A percentile compares a stretch with the other conserved stretches of the same genome.
Evolutionary conservation across 2,797 vertebrate genomes (phyloP).

Genomic region (Eulemur mongoz): DNA sequence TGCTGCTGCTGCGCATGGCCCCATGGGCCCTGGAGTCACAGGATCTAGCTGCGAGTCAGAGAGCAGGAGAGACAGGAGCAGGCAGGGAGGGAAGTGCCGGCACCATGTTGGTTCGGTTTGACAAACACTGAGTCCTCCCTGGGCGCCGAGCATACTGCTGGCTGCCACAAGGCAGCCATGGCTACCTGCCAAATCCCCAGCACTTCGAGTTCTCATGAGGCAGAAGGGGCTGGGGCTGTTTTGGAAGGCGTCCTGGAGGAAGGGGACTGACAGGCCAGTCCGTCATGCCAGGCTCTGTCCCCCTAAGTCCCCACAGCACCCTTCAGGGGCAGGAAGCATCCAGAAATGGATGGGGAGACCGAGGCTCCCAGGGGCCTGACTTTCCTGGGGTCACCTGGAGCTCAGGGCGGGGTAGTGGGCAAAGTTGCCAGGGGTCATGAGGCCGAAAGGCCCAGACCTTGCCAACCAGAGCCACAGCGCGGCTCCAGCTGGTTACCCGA

Average conservation of each 20-base stretch:
- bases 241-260: constrained; percentile 63
- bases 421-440: neutral
- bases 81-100: neutral
- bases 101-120: neutral
- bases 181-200: constrained; percentile 56
- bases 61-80: neutral
- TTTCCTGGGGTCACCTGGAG: neutral
- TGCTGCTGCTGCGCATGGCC: neutral
- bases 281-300: neutral
- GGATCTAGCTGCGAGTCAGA: neutral
- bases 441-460: neutral
- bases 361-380: neutral
- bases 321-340: neutral
- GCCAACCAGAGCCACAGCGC: rapidly evolving
- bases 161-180: constrained; percentile 52
- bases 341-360: neutral
- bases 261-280: neutral
- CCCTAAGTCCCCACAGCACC: neutral
- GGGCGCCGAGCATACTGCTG: neutral
- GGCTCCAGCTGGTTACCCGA: rapidly evolving
- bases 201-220: constrained; percentile 58
- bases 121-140: constrained; percentile 27
- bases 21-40: rapidly evolving
- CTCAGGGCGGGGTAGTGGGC: neutral
- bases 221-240: constrained; percentile 56